Evolutionary conservation across 2,888 invertebrate species (phyloP).

Genomic region (Polylopha cassiicola): DNA sequence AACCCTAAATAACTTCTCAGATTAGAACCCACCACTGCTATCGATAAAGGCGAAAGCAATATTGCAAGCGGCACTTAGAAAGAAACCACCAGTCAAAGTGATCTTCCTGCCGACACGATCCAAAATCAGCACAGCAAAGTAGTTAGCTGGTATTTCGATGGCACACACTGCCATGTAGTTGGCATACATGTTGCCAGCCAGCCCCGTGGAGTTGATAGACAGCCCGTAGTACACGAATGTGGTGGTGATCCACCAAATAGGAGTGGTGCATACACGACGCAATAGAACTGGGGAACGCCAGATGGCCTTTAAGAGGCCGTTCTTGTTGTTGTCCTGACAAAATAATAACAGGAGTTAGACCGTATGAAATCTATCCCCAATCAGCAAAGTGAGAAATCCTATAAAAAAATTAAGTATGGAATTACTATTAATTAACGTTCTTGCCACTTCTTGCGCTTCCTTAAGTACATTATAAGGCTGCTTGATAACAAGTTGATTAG

Average conservation of each 20-base stretch:
- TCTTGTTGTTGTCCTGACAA: too few relatives aligned
- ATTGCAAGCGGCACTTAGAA: slow-evolving; percentile 55
- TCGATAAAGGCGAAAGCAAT: slow-evolving; percentile 34
- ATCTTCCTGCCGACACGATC: slow-evolving; percentile 73
- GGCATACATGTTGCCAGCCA: slow-evolving; percentile 81
- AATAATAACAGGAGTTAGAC: too few relatives aligned
- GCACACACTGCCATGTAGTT: slow-evolving; percentile 78
- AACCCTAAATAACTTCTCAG: too few relatives aligned
- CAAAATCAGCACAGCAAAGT: slow-evolving; percentile 70
- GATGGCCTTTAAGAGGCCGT: background rate
- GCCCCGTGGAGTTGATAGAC: slow-evolving; percentile 81
- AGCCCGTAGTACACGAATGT: slow-evolving; percentile 84
- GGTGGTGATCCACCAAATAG: slow-evolving; percentile 83
- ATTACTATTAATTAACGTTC: too few relatives aligned
- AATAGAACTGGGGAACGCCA: background rate
- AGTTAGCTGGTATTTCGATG: slow-evolving; percentile 81
- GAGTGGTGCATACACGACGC: slow-evolving; percentile 75
- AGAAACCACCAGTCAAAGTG: slow-evolving; percentile 66
- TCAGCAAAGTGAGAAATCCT: too few relatives aligned
- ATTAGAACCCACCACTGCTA: slow-evolving; percentile 37
- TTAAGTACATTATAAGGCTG: too few relatives aligned
- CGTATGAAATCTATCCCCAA: too few relatives aligned
- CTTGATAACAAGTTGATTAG: too few relatives aligned
- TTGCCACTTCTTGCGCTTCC: too few relatives aligned
- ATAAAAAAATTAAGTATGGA: too few relatives aligned